Evolutionary conservation across 2,888 invertebrate genomes (phyloP).

Genomic region (Dorcus hopei): DNA sequence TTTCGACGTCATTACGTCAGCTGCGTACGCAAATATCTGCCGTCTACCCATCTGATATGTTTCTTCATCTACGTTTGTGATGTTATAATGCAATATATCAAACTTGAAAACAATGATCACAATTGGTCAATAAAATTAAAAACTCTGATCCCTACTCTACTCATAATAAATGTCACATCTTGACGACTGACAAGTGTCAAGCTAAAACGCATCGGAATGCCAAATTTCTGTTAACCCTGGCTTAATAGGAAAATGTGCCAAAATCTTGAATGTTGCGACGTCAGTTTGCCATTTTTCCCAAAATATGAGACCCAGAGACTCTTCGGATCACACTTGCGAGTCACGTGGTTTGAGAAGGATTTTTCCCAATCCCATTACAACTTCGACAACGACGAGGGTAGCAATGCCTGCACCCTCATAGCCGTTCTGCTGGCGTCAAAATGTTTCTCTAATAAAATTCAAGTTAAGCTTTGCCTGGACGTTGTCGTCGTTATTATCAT

Average conservation of each 20-base stretch:
- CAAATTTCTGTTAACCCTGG: neutral
- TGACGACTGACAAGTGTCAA: too few relatives aligned
- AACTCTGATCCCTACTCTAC: too few relatives aligned
- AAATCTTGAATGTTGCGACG: constrained; percentile 12
- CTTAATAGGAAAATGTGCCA: constrained; percentile 8
- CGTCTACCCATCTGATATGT: too few relatives aligned
- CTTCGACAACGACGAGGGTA: constrained; percentile 49
- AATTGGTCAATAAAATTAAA: too few relatives aligned
- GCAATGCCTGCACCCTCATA: constrained; percentile 62
- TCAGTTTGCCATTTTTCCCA: constrained; percentile 43
- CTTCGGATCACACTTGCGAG: constrained; percentile 36
- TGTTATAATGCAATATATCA: too few relatives aligned
- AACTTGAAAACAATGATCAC: too few relatives aligned
- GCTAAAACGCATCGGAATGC: neutral
- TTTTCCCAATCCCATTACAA: constrained; percentile 61
- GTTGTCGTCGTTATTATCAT: neutral
- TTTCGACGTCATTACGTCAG: too few relatives aligned
- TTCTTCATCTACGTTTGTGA: too few relatives aligned
- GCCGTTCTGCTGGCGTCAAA: constrained; percentile 56
- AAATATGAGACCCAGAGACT: constrained; percentile 38
- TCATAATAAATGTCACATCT: too few relatives aligned
- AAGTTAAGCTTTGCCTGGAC: constrained; percentile 26
- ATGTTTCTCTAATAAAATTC: constrained; percentile 40
- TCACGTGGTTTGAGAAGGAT: constrained; percentile 56
- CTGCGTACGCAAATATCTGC: too few relatives aligned